Evolutionary conservation across 2,113 vertebrate genomes (phyloP).

Genomic region (Hipposideros armiger): DNA sequence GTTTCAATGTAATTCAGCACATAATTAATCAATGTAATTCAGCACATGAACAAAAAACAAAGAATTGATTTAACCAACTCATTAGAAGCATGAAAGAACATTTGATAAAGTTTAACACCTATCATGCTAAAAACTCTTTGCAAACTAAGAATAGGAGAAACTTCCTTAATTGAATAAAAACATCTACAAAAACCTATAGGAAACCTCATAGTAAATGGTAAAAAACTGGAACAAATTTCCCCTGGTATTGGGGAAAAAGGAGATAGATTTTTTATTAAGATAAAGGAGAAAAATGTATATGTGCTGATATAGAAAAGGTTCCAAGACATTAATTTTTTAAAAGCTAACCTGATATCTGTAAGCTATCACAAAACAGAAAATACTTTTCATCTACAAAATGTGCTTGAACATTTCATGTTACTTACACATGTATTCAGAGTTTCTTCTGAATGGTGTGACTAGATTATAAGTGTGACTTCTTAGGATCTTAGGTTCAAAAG

Average conservation of each 20-base stretch:
- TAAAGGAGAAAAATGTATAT: background rate
- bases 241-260: background rate
- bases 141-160: conserved; percentile 17
- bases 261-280: background rate
- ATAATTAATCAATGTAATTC: background rate
- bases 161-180: background rate
- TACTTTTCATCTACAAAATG: background rate
- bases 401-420: background rate
- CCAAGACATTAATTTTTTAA: background rate
- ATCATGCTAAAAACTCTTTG: background rate
- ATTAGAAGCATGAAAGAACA: background rate
- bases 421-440: background rate
- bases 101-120: background rate
- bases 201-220: background rate
- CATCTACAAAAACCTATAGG: background rate
- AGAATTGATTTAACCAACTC: conserved; percentile 13
- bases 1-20: background rate
- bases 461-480: background rate
- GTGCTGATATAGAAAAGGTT: background rate
- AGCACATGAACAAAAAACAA: background rate
- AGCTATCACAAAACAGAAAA: background rate
- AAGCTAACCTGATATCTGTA: background rate
- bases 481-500: background rate
- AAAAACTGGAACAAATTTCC: background rate
- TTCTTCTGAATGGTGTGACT: background rate